Evolutionary conservation across 1,140 invertebrate species (phyloP).

Genomic region (Sycobia sp.): DNA sequence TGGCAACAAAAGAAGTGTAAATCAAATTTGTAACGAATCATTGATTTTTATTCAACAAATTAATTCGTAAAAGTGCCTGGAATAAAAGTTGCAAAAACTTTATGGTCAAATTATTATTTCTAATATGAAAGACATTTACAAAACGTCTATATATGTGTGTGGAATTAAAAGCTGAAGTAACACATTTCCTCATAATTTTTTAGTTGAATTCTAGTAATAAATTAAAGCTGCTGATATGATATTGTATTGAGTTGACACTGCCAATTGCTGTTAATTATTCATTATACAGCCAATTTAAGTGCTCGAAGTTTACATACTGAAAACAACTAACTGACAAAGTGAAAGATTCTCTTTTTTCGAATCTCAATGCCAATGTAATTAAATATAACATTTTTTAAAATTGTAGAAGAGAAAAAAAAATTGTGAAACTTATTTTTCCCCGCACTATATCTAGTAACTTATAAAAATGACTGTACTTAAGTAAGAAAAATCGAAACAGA

Average conservation of each 20-base stretch:
- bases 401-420: not conserved
- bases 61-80: slow-evolving; percentile 10
- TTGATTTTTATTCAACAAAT: slow-evolving; percentile 23
- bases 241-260: slow-evolving; percentile 7
- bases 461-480: too few species aligned
- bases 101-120: not conserved
- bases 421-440: not conserved
- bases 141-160: too few species aligned
- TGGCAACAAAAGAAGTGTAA: not conserved
- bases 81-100: not conserved
- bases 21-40: too few species aligned
- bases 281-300: not conserved
- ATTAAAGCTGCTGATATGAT: not conserved
- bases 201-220: not conserved
- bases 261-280: slow-evolving; percentile 12
- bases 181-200: not conserved
- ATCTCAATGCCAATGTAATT: not conserved
- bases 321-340: too few species aligned
- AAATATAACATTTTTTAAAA: not conserved
- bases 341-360: not conserved
- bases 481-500: too few species aligned
- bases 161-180: not conserved
- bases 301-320: not conserved
- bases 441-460: not conserved
- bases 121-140: not conserved